Evolutionary conservation across 2,888 invertebrate genomes (phyloP).

Genomic region (Drosophila lacicola): DNA sequence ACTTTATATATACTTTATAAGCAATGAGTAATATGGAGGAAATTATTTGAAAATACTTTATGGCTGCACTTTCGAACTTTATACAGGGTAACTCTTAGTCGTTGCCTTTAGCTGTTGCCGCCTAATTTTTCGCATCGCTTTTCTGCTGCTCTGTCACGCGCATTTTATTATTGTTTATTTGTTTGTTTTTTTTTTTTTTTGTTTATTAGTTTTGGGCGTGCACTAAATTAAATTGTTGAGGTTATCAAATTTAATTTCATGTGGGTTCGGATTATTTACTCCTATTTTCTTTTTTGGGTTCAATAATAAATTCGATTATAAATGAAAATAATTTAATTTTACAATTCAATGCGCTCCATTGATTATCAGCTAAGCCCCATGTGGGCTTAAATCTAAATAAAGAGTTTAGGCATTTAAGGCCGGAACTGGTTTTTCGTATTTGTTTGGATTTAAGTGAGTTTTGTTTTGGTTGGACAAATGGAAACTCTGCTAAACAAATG

Average conservation of each 20-base stretch:
- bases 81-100: conserved; percentile 2
- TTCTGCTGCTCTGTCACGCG: conserved; percentile 19
- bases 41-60: no score
- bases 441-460: background rate
- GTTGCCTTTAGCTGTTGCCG: conserved; percentile 2
- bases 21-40: background rate
- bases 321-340: conserved; percentile 40
- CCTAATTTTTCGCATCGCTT: conserved; percentile 21
- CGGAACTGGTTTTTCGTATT: background rate
- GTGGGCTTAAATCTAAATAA: conserved; percentile 2
- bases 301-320: conserved; percentile 18
- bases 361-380: conserved; percentile 3
- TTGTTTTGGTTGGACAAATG: no score
- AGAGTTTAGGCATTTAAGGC: background rate
- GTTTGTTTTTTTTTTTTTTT: conserved; percentile 30
- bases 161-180: conserved; percentile 51
- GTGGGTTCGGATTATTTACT: background rate
- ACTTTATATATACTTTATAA: no score
- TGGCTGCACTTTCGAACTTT: background rate
- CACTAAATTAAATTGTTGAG: conserved; percentile 58
- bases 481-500: no score
- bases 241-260: conserved; percentile 31
- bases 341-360: conserved; percentile 29
- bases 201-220: conserved; percentile 36
- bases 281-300: background rate